Base-by-base conservation (phyloP, 2,888 invertebrate genomes). In the Acrocera orbiculus region DNA sequence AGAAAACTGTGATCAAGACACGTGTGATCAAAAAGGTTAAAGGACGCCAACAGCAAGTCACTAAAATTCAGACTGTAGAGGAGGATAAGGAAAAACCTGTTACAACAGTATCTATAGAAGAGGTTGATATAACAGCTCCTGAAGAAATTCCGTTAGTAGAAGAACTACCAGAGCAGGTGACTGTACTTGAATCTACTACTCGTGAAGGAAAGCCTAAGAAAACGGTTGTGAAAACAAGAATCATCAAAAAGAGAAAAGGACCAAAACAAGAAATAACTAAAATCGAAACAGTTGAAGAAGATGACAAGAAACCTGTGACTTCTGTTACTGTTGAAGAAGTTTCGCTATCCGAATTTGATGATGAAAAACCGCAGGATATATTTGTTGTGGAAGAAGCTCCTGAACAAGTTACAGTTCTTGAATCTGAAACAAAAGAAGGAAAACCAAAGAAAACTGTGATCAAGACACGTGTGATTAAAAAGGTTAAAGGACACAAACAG, bases 201-300 rank as follows among this genome's bases (percentile, higher is more conserved):
- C 40, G 46, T 32, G 46, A 48, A 23, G 46, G 47, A 14, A 47
- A 44, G 32, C 56, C 59, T 0, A 56, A 51, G 35, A 62, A 58
- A 37, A 51, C 44, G 28, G 47, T 47, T 5, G 46, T 47, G 16
- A 54, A 40, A 9, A 44, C 42, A 16, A 40, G 44, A 5, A 26
- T 39, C 0, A 44, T 44, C 19, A 44, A 43, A 16, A 43, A 41
- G 17, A 44, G 36, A 31, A 27, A 22, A 14, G 42, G 54, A 3
- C 47, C 44, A 2, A 54, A 56, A 29, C 42, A 53, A 37, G 56
- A 58, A 44, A 42, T 57, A 0, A 62, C 60, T 0, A 61, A 54
- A 46, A 60, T 61, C n/a, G 49, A 51, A 2, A 60, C 59, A 0
- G 41, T 54, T 8, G 50, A 59, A 45, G 32, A 53, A 40, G 34